A percentile compares a stretch with the other conserved stretches of the same genome.
These are phyloP conservation scores for Phasia obesa DNA, from an alignment of 2,888 invertebrate species.

Conservation along the genomic window DNA sequence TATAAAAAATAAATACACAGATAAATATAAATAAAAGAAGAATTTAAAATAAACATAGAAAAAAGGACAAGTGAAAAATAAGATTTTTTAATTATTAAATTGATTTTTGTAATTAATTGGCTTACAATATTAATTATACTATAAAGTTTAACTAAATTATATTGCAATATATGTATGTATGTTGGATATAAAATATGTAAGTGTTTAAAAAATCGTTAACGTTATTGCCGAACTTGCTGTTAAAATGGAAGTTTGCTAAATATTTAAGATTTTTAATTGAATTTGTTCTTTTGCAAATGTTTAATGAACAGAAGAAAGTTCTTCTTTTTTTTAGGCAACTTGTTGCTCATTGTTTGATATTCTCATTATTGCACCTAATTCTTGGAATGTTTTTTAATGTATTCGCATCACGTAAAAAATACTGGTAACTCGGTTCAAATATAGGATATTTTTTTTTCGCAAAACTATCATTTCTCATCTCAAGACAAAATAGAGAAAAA, in stretches of 20 bases:
- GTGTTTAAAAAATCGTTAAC: conserved; percentile 24
- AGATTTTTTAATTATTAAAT: conserved; percentile 19
- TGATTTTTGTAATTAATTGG: conserved; percentile 1
- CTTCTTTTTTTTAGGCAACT: too few relatives aligned
- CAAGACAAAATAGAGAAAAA: too few relatives aligned
- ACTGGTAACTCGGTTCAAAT: too few relatives aligned
- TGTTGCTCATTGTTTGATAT: too few relatives aligned
- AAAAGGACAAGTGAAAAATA: conserved; percentile 78
- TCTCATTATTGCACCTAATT: too few relatives aligned
- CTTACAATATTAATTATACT: conserved; percentile 44
- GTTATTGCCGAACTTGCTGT: conserved; percentile 41
- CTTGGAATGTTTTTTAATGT: too few relatives aligned
- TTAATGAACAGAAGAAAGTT: too few relatives aligned
- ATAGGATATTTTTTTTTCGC: too few relatives aligned
- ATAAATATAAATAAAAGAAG: conserved; percentile 34
- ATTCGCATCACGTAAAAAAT: too few relatives aligned
- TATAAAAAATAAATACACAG: conserved; percentile 44
- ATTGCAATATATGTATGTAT: conserved; percentile 63
- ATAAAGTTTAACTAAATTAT: conserved; percentile 68
- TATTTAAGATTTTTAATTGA: not conserved
- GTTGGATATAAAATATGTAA: conserved; percentile 27
- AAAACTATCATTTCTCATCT: too few relatives aligned
- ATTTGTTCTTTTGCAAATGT: not conserved
- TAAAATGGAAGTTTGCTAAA: conserved; percentile 26
- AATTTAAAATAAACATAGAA: conserved; percentile 72